A percentile compares a stretch with the other conserved stretches of the same genome.
phyloP scores from a whole-genome alignment of 2,797 vertebrate genomes.

The Selene dorsalis region DNA sequence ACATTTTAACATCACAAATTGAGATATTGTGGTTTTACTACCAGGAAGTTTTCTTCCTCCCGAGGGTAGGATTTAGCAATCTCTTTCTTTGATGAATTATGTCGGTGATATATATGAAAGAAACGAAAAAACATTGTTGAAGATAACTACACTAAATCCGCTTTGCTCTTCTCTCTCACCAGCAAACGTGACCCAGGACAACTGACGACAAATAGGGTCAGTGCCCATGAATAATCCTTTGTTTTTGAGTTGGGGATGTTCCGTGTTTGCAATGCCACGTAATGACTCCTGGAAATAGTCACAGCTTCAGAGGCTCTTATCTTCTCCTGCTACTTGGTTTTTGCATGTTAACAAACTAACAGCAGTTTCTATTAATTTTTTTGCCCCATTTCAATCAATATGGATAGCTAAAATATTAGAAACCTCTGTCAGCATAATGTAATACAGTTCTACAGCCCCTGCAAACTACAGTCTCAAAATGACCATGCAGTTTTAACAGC shows the following conservation, averaged over 20 bases:
- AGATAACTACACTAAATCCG: background rate
- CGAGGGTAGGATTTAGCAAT: background rate
- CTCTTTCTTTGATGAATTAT: background rate
- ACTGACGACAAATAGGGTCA: background rate
- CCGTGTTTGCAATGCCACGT: background rate
- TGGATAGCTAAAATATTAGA: background rate
- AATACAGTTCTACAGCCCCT: background rate
- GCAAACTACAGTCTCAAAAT: background rate
- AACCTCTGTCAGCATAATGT: background rate
- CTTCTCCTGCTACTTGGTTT: background rate
- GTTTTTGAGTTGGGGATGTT: background rate
- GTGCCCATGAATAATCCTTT: background rate
- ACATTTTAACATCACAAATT: background rate
- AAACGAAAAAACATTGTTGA: background rate
- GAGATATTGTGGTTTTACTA: background rate
- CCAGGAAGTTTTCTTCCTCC: background rate
- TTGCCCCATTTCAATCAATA: background rate
- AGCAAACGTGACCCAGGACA: background rate
- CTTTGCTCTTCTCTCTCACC: background rate
- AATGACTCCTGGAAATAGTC: background rate
- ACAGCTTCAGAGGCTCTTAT: background rate
- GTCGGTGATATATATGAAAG: background rate
- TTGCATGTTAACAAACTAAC: background rate
- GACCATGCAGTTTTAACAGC: background rate
- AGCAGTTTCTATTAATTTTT: background rate